phyloP scores from a whole-genome alignment of 2,888 invertebrate genomes.

The Linhomoeus sp. region DNA sequence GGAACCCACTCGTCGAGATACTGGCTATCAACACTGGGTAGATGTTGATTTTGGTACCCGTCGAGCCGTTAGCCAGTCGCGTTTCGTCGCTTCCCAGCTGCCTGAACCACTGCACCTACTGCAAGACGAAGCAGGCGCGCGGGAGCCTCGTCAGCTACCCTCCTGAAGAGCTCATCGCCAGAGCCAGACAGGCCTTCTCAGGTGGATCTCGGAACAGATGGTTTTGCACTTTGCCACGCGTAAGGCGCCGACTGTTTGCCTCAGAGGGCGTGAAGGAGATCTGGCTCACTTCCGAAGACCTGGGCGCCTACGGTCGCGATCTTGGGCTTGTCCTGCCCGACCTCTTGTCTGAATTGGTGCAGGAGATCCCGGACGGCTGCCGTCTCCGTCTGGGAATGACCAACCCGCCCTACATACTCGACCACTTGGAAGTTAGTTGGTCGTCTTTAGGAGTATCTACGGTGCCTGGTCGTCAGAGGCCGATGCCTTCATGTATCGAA shows the following conservation, averaged over 20 bases:
- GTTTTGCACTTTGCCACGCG: no score
- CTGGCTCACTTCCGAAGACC: constrained; percentile 94
- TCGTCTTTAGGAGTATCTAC: no score
- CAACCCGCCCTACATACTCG: constrained; percentile 89
- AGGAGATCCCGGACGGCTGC: constrained; percentile 38
- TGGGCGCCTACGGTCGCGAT: constrained; percentile 88
- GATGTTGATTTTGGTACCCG: background rate
- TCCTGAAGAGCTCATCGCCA: constrained; percentile 63
- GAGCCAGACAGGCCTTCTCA: constrained; percentile 43
- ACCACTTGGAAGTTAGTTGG: constrained; percentile 49
- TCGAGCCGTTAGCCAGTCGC: background rate
- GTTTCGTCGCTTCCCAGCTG: constrained; percentile 36
- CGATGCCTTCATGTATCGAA: no score
- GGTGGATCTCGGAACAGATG: constrained; percentile 4
- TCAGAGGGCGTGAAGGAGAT: constrained; percentile 80
- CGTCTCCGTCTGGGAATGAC: constrained; percentile 81
- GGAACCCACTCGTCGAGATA: constrained; percentile 88
- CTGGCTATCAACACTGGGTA: constrained; percentile 32
- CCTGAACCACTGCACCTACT: constrained; percentile 92
- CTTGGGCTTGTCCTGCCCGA: constrained; percentile 49
- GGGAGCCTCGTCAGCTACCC: constrained; percentile 88
- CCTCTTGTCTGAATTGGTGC: constrained; percentile 61
- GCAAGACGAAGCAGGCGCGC: constrained; percentile 89
- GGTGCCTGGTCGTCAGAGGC: no score
- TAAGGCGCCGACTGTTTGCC: no score